Conservation (phyloP, 2,797 vertebrate genomes). For the Crax fasciolata region DNA sequence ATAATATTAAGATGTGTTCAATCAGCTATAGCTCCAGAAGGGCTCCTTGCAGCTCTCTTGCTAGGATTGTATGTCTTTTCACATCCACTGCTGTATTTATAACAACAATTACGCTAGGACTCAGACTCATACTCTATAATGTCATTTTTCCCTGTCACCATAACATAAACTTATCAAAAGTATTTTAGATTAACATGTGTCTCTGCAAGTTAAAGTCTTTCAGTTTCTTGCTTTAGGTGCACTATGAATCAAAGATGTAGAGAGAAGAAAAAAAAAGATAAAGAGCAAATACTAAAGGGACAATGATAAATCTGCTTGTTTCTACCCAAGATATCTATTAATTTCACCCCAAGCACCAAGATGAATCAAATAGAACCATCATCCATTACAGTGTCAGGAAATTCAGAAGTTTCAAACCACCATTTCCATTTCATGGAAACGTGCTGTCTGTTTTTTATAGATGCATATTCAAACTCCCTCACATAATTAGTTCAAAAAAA, state of each 20-base stretch:
- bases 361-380: background rate
- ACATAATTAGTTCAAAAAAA: background rate
- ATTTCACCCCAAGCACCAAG: background rate
- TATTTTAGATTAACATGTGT: background rate
- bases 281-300: background rate
- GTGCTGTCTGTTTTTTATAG: background rate
- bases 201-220: background rate
- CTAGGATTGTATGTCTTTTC: slow-evolving; percentile 59
- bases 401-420: background rate
- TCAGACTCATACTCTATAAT: slow-evolving; percentile 45
- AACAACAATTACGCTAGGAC: slow-evolving; percentile 30
- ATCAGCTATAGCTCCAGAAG: background rate
- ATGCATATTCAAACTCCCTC: background rate
- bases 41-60: slow-evolving; percentile 36
- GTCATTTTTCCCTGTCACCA: slow-evolving; percentile 15
- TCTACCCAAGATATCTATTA: background rate
- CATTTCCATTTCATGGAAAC: background rate
- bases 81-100: slow-evolving; percentile 54
- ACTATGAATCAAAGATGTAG: background rate
- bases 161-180: background rate
- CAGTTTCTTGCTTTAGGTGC: background rate
- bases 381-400: background rate
- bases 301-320: background rate
- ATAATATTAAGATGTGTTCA: background rate
- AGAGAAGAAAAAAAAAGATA: background rate